Conservation (phyloP, 2,888 invertebrate species). For the Rhingia rostrata region DNA sequence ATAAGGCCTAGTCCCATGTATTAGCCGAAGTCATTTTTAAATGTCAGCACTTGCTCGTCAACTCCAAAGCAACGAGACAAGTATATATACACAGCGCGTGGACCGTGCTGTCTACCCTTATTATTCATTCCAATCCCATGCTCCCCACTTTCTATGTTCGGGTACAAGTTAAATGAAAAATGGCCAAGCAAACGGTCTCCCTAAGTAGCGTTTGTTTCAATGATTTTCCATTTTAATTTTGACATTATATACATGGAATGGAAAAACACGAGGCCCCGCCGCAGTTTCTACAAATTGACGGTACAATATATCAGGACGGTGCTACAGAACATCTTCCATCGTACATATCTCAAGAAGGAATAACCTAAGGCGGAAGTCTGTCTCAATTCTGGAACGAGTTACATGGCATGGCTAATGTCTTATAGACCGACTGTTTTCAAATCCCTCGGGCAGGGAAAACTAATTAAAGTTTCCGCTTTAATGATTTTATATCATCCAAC, state of each 20-base stretch:
- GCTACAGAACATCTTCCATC: slow-evolving; percentile 62
- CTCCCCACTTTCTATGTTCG: background rate
- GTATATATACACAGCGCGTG: too few species aligned
- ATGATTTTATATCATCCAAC: slow-evolving; percentile 73
- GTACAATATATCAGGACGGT: slow-evolving; percentile 64
- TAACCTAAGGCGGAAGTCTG: slow-evolving; percentile 55
- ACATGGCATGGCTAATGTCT: slow-evolving; percentile 7
- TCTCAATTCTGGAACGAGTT: background rate
- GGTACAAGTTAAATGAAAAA: slow-evolving; percentile 41
- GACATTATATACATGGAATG: slow-evolving; percentile 44
- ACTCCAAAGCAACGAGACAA: background rate
- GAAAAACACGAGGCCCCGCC: slow-evolving; percentile 7
- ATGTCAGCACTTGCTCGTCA: slow-evolving; percentile 51
- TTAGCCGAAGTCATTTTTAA: slow-evolving; percentile 61
- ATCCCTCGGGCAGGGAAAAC: slow-evolving; percentile 69
- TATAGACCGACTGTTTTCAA: slow-evolving; percentile 23
- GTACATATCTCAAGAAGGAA: slow-evolving; percentile 32
- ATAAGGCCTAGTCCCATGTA: slow-evolving; percentile 30
- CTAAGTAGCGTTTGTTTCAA: slow-evolving; percentile 65
- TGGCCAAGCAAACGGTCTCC: slow-evolving; percentile 28
- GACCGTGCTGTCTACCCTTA: slow-evolving; percentile 11
- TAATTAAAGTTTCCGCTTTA: slow-evolving; percentile 75
- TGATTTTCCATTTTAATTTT: slow-evolving; percentile 58
- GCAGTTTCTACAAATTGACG: slow-evolving; percentile 41
- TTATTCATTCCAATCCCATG: slow-evolving; percentile 7